Evolutionary conservation across 2,888 invertebrate species (phyloP).

Genomic region (Agapostemon virescens): DNA sequence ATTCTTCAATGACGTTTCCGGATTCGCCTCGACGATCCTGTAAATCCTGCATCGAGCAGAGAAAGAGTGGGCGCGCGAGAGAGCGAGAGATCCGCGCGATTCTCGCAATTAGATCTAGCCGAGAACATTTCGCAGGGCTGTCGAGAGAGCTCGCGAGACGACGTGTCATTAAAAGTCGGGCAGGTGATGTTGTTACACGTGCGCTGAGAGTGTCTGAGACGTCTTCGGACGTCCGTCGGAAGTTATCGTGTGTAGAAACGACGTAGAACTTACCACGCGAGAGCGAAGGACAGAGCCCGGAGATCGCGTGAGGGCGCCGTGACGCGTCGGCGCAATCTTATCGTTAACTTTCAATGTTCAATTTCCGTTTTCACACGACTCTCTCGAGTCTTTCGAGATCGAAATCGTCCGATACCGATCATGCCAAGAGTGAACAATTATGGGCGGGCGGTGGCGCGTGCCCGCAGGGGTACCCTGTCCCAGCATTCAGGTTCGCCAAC

Average conservation of each 20-base stretch:
- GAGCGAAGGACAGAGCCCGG: slow-evolving; percentile 71
- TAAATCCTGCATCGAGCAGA: slow-evolving; percentile 12
- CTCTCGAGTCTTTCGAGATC: slow-evolving; percentile 16
- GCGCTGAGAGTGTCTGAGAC: slow-evolving; percentile 25
- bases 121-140: neutral
- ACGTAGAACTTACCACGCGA: slow-evolving; percentile 68
- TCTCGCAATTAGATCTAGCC: neutral
- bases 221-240: slow-evolving; percentile 32
- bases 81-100: neutral
- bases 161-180: slow-evolving; percentile 31
- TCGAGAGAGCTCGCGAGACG: slow-evolving; percentile 6
- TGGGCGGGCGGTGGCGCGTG: slow-evolving; percentile 76
- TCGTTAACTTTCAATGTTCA: slow-evolving; percentile 34
- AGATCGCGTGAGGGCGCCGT: slow-evolving; percentile 68
- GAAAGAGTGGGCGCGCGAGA: too few relatives aligned
- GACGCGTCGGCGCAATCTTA: slow-evolving; percentile 51
- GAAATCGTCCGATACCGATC: slow-evolving; percentile 62
- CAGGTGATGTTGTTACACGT: slow-evolving; percentile 44
- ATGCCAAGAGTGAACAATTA: slow-evolving; percentile 67
- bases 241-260: slow-evolving; percentile 32
- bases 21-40: neutral
- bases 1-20: too few relatives aligned
- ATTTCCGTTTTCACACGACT: slow-evolving; percentile 17
- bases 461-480: slow-evolving; percentile 96
- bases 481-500: slow-evolving; percentile 95